A percentile compares a stretch with the other conserved stretches of the same genome.
Evolutionary conservation across 2,113 vertebrate species (phyloP).

Genomic region (Gobiocypris rarus): DNA sequence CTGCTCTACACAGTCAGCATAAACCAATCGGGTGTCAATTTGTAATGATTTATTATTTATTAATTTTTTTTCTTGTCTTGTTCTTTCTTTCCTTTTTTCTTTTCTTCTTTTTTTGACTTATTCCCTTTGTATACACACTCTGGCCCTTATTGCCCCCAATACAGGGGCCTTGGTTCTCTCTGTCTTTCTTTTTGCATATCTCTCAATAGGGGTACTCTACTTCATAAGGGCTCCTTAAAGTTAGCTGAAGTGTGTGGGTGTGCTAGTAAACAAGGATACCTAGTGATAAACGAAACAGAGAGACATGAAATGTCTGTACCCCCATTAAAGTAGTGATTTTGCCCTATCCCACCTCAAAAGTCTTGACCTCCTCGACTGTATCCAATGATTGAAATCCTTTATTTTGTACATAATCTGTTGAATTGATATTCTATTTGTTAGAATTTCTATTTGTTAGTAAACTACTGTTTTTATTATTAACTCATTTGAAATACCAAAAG

Average conservation of each 20-base stretch:
- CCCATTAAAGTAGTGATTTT: background rate
- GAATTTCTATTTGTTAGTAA: background rate
- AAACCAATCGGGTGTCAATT: slow-evolving; percentile 77
- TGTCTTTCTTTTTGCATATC: slow-evolving; percentile 21
- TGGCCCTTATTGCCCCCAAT: slow-evolving; percentile 3
- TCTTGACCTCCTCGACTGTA: background rate
- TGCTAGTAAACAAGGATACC: background rate
- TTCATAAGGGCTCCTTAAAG: slow-evolving; percentile 76
- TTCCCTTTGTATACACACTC: slow-evolving; percentile 26
- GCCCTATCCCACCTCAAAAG: background rate
- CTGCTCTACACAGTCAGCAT: slow-evolving; percentile 77
- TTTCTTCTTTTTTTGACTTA: background rate
- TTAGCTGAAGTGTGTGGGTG: slow-evolving; percentile 62
- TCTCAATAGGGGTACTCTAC: slow-evolving; percentile 64
- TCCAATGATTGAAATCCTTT: background rate
- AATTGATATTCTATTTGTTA: background rate
- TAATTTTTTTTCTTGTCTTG: slow-evolving; percentile 51
- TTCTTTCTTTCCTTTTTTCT: slow-evolving; percentile 4
- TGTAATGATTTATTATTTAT: slow-evolving; percentile 74
- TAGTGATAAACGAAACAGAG: background rate
- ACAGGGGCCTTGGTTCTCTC: background rate
- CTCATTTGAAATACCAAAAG: background rate
- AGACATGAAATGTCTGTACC: no score
- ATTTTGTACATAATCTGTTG: background rate
- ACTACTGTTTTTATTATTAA: background rate